A percentile compares a stretch with the other conserved stretches of the same genome.
Conservation (phyloP, 2,888 invertebrate genomes). For the Parelbella ahira region DNA sequence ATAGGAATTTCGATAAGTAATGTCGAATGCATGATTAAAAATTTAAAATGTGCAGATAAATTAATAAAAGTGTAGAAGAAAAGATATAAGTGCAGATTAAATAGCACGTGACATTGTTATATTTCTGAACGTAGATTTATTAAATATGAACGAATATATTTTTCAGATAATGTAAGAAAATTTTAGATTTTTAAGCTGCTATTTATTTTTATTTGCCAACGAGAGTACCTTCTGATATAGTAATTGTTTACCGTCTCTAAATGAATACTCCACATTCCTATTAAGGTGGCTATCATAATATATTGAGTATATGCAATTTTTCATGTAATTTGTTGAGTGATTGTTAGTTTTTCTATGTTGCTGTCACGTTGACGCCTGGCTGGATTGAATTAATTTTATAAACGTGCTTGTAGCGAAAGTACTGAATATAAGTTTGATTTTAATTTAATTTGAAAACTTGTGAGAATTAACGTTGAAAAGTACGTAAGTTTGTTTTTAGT, state of each 20-base stretch:
- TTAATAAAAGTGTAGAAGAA: too few species aligned
- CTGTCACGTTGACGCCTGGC: too few species aligned
- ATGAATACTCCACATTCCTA: neutral
- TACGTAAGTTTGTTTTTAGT: too few species aligned
- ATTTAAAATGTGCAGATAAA: too few species aligned
- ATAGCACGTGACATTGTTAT: neutral
- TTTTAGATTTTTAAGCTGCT: slow-evolving; percentile 3
- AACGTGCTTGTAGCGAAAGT: too few species aligned
- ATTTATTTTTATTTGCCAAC: neutral
- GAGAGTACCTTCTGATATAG: neutral
- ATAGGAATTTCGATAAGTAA: too few species aligned
- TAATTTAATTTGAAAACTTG: too few species aligned
- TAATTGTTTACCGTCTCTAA: neutral
- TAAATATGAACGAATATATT: too few species aligned
- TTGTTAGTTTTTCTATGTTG: neutral
- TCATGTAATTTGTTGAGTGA: neutral
- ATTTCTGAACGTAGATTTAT: neutral
- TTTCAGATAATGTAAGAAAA: slow-evolving; percentile 1
- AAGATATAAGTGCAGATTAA: neutral
- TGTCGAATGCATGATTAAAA: too few species aligned
- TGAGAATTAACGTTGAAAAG: too few species aligned
- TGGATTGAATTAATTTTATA: too few species aligned
- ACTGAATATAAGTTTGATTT: too few species aligned
- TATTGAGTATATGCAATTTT: neutral
- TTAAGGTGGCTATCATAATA: neutral